Percentiles rank a stretch among this genome's conserved stretches.
phyloP scores from a whole-genome alignment of 2,797 vertebrate species.

The Manis crassicaudata region DNA sequence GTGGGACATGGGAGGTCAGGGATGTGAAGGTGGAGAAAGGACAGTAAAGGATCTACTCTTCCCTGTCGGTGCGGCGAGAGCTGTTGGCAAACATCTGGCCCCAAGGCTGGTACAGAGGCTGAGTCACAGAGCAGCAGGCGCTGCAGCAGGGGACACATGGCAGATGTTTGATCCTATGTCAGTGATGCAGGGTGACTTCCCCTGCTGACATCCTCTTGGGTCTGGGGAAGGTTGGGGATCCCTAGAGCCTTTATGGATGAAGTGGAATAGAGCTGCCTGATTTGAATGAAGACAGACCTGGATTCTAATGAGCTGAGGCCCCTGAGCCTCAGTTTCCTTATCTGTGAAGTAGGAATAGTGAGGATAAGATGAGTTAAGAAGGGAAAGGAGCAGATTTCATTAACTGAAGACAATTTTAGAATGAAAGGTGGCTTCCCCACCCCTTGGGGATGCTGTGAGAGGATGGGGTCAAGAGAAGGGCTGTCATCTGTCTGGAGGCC shows the following conservation, averaged over 20 bases:
- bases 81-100: background rate
- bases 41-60: background rate
- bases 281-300: background rate
- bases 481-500: background rate
- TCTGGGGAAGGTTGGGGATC: background rate
- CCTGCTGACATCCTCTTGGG: background rate
- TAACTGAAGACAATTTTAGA: background rate
- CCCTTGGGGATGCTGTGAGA: fast-evolving
- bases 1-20: background rate
- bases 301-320: background rate
- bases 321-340: background rate
- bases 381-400: background rate
- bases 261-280: background rate
- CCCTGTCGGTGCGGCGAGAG: background rate
- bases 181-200: background rate
- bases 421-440: background rate
- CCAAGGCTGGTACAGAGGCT: background rate
- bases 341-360: background rate
- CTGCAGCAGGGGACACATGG: background rate
- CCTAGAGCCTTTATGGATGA: background rate
- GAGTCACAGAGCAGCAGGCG: background rate
- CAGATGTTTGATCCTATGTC: background rate
- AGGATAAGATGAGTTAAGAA: background rate
- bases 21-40: background rate
- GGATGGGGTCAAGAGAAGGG: background rate